Percentiles rank a stretch among this genome's conserved stretches.
Evolutionary conservation across 2,113 vertebrate species (phyloP).

Genomic region (Menidia beryllina): DNA sequence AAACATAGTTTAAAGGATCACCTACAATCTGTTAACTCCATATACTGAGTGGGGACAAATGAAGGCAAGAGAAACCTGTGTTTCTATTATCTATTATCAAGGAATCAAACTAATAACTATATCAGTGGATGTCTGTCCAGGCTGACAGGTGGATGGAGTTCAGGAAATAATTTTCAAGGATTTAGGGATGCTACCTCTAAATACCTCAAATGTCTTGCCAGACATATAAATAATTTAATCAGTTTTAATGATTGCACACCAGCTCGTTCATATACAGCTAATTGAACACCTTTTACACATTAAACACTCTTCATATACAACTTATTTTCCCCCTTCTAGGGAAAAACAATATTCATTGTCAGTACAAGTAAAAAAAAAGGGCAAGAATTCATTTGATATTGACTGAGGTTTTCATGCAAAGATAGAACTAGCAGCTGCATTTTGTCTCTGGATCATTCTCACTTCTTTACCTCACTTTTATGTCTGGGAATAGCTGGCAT

Average conservation of each 20-base stretch:
- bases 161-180: background rate
- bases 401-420: slow-evolving; percentile 15
- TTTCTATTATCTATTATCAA: background rate
- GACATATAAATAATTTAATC: no score
- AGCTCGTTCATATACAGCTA: background rate
- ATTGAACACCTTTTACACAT: background rate
- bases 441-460: slow-evolving; percentile 4
- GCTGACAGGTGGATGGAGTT: background rate
- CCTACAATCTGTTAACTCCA: slow-evolving; percentile 2
- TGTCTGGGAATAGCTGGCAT: slow-evolving; percentile 39
- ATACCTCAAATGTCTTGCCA: no score
- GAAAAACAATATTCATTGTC: no score
- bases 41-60: background rate
- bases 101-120: background rate
- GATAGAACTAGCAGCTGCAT: slow-evolving; percentile 14
- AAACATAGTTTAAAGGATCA: slow-evolving; percentile 14
- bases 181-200: background rate
- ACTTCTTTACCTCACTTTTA: slow-evolving; percentile 34
- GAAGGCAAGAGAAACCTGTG: slow-evolving; percentile 12
- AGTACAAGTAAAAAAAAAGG: no score
- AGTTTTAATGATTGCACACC: no score
- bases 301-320: background rate
- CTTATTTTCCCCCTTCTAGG: background rate
- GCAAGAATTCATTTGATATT: slow-evolving; percentile 7
- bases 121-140: slow-evolving; percentile 13